Evolutionary conservation across 2,888 invertebrate species (phyloP).

Genomic region (Linnaemya tessellans): DNA sequence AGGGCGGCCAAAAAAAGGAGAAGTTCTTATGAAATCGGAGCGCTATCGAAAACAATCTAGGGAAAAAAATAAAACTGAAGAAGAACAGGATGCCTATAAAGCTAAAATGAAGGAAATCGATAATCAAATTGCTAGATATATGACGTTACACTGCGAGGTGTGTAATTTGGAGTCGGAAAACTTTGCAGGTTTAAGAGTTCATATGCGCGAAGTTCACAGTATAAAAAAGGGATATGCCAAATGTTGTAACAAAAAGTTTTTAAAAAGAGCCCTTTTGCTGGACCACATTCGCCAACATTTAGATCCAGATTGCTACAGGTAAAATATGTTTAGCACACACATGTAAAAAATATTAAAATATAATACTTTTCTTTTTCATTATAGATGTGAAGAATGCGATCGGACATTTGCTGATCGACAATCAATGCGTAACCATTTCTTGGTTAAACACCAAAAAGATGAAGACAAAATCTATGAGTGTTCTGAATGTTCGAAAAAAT

Average conservation of each 20-base stretch:
- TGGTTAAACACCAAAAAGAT: conserved; percentile 81
- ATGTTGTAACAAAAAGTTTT: conserved; percentile 81
- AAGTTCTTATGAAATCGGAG: conserved; percentile 29
- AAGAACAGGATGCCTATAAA: conserved; percentile 65
- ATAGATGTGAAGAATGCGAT: conserved; percentile 76
- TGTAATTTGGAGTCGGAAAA: conserved; percentile 76
- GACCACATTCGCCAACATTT: conserved; percentile 81
- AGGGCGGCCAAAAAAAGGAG: conserved; percentile 66
- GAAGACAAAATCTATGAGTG: conserved; percentile 80
- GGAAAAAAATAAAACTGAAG: conserved; percentile 38
- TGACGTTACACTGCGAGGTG: conserved; percentile 80
- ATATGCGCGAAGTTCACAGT: conserved; percentile 72
- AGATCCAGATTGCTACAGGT: conserved; percentile 77
- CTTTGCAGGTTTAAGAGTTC: conserved; percentile 67
- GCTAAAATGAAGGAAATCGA: conserved; percentile 78
- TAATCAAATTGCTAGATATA: conserved; percentile 79
- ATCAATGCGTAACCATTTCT: conserved; percentile 81
- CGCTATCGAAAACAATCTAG: conserved; percentile 16
- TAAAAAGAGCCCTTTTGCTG: conserved; percentile 79
- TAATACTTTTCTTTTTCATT: not conserved
- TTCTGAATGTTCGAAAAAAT: conserved; percentile 80
- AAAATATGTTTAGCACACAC: not conserved
- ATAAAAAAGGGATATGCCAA: conserved; percentile 78
- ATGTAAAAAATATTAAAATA: not conserved
- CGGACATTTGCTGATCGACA: conserved; percentile 78